Percentiles rank a stretch among this genome's conserved stretches.
Evolutionary conservation across 2,113 vertebrate species (phyloP).

Genomic region (Cynocephalus volans): DNA sequence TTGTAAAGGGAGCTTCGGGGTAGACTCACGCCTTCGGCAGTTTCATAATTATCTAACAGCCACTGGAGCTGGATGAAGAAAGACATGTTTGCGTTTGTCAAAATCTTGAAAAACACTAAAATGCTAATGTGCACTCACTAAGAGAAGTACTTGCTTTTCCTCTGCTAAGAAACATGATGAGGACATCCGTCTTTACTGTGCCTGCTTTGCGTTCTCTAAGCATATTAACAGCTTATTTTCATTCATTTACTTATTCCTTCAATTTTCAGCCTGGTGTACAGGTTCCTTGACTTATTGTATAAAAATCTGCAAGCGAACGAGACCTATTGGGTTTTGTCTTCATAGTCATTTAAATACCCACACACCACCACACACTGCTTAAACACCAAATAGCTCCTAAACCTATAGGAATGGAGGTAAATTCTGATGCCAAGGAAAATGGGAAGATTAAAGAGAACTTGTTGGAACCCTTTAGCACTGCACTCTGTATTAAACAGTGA

Average conservation of each 20-base stretch:
- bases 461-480: rapidly evolving
- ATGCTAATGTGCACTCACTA: rapidly evolving
- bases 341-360: not conserved
- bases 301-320: not conserved
- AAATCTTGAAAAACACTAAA: not conserved
- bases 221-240: not conserved
- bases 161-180: not conserved
- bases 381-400: not conserved
- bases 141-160: not conserved
- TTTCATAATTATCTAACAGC: conserved; percentile 99
- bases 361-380: not conserved
- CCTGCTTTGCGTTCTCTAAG: not conserved
- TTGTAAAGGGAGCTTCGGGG: conserved; percentile 97
- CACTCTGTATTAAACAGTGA: not conserved
- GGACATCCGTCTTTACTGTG: not conserved
- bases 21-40: conserved; percentile 97
- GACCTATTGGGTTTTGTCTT: not conserved
- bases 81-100: not conserved
- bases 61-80: conserved; percentile 94
- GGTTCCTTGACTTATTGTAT: not conserved
- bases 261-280: not conserved
- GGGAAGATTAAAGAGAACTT: not conserved
- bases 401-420: not conserved
- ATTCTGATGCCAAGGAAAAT: not conserved
- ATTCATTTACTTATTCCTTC: not conserved